Evolutionary conservation across 2,113 vertebrate species (phyloP).

Genomic region (Myocastor coypus): DNA sequence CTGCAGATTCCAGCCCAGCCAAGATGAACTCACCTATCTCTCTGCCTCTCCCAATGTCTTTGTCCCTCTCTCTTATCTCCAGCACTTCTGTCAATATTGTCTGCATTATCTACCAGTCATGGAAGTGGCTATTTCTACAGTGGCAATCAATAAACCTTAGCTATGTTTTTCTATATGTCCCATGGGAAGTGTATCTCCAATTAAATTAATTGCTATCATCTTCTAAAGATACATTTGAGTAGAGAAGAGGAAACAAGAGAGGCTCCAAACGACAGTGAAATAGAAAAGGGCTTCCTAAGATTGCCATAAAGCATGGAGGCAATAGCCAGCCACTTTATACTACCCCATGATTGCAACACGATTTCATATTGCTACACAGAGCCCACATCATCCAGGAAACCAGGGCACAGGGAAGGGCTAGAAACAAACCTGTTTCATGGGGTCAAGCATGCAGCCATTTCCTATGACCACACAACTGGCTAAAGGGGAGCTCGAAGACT

Average conservation of each 20-base stretch:
- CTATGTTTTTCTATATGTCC: background rate
- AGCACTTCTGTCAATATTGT: constrained; percentile 38
- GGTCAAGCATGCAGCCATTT: background rate
- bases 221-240: constrained; percentile 65
- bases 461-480: background rate
- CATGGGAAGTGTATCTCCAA: constrained; percentile 46
- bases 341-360: rapidly evolving
- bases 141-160: background rate
- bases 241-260: constrained; percentile 48
- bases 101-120: constrained; percentile 2
- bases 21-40: constrained; percentile 36
- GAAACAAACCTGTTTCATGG: background rate
- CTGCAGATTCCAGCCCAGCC: background rate
- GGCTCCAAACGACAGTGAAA: constrained; percentile 57
- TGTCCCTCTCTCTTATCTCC: constrained; percentile 41
- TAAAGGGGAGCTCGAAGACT: background rate
- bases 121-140: background rate
- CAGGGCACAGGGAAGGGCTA: background rate
- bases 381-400: background rate
- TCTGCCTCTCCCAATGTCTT: background rate
- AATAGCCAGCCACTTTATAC: background rate
- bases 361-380: background rate
- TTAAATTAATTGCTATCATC: constrained; percentile 77
- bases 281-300: constrained; percentile 67
- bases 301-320: background rate